Evolutionary conservation across 2,888 invertebrate species (phyloP), one percentile per base, ranked within the genome.

Genomic region (Seira ritae): DNA sequence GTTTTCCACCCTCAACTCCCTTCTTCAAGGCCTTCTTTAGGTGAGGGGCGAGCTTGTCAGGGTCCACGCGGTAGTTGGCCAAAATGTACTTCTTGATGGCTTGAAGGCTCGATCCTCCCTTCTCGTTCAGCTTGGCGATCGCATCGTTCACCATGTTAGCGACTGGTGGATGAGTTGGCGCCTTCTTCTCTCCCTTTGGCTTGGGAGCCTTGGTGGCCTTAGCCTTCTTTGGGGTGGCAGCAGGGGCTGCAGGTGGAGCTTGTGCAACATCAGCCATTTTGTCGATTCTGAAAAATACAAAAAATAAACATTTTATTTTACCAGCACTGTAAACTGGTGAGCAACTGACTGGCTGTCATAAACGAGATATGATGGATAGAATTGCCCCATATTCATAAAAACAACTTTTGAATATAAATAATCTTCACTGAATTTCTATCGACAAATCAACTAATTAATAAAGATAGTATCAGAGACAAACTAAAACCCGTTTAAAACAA

Each of bases 11-110:
- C 12, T 82, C 72, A 10, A 85, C n/a, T 20, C 86, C 87, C 10
- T 84, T 76, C 62, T 85, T 82, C 15, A 87, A 17, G 55, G 84
- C 86, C n/a, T 86, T 60, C 50, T 73, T 75, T 75, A 87, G 71
- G 55, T 80, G 83, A 8, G 86, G 84, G 17, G 67, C 66, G 17
- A 76, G 77, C 62, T 81, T 84, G 23, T 87, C 87, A 10, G 87
- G 76, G 22, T 87, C 84, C 6, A 86, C 80, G 17, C 66, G 66
- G 82, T 84, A 81, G 77, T 87, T 86, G 46, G 87, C 84, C 79
- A 87, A 19, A 46, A 87, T 80, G 84, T 84, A 86, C 55, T 87
- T 87, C 84, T 82, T 87, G 84, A 87, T 86, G 37, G 86, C 86
- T 1, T 79, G 84, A 23, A 87, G 80, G 71, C 84, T 84, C 2